Percentiles rank a stretch among this genome's conserved stretches.
These are phyloP conservation scores for Cliona cf. orientalis DNA, from an alignment of 37 sponge, comb jelly and placozoan genomes.

Conservation along the genomic window DNA sequence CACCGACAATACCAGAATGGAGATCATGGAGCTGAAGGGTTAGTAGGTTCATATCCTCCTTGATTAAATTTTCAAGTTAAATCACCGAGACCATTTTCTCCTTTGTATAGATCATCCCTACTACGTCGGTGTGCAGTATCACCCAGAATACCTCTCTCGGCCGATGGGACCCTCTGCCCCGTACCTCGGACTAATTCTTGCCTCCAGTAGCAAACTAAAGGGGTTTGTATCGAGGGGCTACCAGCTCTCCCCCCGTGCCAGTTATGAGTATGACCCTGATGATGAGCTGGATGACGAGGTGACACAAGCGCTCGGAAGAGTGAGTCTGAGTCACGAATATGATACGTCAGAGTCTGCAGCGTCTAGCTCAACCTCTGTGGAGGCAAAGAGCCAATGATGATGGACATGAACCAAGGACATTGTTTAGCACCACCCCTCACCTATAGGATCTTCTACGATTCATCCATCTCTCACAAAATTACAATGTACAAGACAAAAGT, in stretches of 20 bases:
- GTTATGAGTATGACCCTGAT: slow-evolving; percentile 50
- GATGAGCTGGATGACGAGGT: slow-evolving; percentile 50
- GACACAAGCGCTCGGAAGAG: too few relatives aligned
- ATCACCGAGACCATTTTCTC: neutral
- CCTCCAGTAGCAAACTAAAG: slow-evolving; percentile 71
- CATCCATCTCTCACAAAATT: too few relatives aligned
- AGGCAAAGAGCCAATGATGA: too few relatives aligned
- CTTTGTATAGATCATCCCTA: slow-evolving; percentile 76
- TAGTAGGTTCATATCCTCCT: too few relatives aligned
- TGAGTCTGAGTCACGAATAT: too few relatives aligned
- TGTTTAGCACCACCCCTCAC: too few relatives aligned
- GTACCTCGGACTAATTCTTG: slow-evolving; percentile 92
- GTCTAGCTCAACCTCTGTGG: too few relatives aligned
- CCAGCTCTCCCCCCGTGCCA: slow-evolving; percentile 61
- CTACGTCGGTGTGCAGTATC: slow-evolving; percentile 92
- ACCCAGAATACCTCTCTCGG: slow-evolving; percentile 94
- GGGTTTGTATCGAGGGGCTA: slow-evolving; percentile 52
- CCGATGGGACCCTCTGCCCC: slow-evolving; percentile 95
- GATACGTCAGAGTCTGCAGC: too few relatives aligned
- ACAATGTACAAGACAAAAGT: too few relatives aligned
- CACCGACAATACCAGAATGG: slow-evolving; percentile 84
- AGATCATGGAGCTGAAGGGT: slow-evolving; percentile 91
- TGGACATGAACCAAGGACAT: too few relatives aligned
- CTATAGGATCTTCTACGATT: too few relatives aligned
- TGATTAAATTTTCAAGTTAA: too few relatives aligned